Evolutionary conservation across 1,140 invertebrate genomes (phyloP).

Genomic region (Acarapis woodi): DNA sequence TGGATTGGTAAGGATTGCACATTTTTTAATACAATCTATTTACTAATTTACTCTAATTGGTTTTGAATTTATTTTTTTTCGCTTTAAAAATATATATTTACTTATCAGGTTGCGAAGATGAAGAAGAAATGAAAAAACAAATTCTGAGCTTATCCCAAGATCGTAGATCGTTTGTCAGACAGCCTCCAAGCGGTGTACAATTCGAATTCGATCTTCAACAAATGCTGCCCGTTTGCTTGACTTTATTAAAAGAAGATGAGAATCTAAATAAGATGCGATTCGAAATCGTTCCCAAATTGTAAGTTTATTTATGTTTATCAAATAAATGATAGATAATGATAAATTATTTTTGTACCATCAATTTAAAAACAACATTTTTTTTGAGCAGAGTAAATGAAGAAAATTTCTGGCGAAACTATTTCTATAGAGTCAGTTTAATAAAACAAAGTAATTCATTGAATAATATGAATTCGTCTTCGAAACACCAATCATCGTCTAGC

Average conservation of each 20-base stretch:
- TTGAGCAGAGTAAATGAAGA: conserved; percentile 68
- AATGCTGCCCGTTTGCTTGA: conserved; percentile 62
- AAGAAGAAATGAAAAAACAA: conserved; percentile 65
- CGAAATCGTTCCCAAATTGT: conserved; percentile 84
- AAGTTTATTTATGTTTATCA: conserved; percentile 3
- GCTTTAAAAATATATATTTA: too few species aligned
- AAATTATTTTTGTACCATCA: not conserved
- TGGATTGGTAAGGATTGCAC: too few species aligned
- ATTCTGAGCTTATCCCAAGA: conserved; percentile 72
- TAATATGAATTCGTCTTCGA: conserved; percentile 19
- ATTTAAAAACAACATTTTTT: not conserved
- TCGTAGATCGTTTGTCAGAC: conserved; percentile 80
- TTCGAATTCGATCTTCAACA: conserved; percentile 82
- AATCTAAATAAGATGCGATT: conserved; percentile 93
- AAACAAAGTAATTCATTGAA: conserved; percentile 73
- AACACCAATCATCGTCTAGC: conserved; percentile 10
- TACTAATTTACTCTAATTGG: too few species aligned
- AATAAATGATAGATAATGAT: not conserved
- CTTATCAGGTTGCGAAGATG: conserved; percentile 55
- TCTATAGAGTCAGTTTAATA: conserved; percentile 90
- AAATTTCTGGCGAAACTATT: conserved; percentile 97
- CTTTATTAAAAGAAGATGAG: conserved; percentile 72
- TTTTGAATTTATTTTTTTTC: too few species aligned
- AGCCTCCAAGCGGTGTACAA: conserved; percentile 73
- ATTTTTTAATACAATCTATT: too few species aligned